Conservation (phyloP, 1,140 invertebrate species). For the Drosophila subpulchrella region DNA sequence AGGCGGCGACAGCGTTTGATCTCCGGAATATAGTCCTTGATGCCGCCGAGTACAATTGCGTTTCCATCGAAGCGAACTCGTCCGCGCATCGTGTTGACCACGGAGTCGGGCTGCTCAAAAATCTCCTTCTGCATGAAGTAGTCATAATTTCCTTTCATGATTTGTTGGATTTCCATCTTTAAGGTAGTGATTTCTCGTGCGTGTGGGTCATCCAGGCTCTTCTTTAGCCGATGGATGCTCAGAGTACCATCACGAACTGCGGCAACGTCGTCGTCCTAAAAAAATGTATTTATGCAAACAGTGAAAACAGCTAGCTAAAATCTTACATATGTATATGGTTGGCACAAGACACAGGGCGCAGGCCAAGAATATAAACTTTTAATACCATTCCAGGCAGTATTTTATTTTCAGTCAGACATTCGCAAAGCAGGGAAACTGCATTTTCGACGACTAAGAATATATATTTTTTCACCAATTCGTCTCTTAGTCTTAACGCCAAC, state of each 20-base stretch:
- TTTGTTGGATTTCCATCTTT: conserved; percentile 99
- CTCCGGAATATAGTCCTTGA: conserved; percentile 97
- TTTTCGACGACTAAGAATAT: too few relatives aligned
- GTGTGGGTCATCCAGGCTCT: conserved; percentile 92
- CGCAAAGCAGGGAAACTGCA: too few relatives aligned
- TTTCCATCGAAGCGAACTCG: conserved; percentile 95
- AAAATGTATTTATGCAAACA: too few relatives aligned
- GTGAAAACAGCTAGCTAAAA: too few relatives aligned
- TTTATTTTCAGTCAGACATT: too few relatives aligned
- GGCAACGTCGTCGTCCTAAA: conserved; percentile 93
- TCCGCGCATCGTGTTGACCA: conserved; percentile 99
- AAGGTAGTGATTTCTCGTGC: conserved; percentile 97
- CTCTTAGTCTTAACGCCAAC: too few relatives aligned
- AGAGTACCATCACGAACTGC: conserved; percentile 95
- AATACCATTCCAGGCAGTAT: too few relatives aligned
- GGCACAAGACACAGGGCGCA: too few relatives aligned
- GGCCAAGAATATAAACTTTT: too few relatives aligned
- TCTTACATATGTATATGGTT: too few relatives aligned
- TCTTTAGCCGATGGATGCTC: conserved; percentile 95
- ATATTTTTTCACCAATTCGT: too few relatives aligned
- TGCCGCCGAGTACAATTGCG: conserved; percentile 87
- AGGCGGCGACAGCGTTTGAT: conserved; percentile 98
- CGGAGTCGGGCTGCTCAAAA: conserved; percentile 99
- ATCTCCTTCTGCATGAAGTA: conserved; percentile 99
- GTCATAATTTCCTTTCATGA: conserved; percentile 99